Conservation (phyloP, 2,888 invertebrate genomes). For the Trichogramma dendrolimi region DNA sequence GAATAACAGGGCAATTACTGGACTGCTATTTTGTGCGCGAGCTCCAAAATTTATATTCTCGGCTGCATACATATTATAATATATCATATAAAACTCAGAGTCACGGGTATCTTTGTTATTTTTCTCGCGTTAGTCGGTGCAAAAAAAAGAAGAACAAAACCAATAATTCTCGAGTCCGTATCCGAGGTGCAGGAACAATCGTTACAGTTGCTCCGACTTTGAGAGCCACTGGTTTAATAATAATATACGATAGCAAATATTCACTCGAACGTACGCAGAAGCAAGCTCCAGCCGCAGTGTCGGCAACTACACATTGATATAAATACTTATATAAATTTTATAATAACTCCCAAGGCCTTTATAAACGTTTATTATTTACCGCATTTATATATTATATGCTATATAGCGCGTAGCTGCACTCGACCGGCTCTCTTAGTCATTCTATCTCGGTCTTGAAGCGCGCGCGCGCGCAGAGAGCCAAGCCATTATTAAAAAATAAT, state of each 20-base stretch:
- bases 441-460: no score
- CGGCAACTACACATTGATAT: constrained; percentile 4
- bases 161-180: no score
- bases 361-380: constrained; percentile 53
- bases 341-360: constrained; percentile 52
- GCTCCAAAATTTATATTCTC: no score
- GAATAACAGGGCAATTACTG: constrained; percentile 44
- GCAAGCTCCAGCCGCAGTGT: constrained; percentile 19
- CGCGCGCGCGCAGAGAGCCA: background rate
- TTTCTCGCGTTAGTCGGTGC: no score
- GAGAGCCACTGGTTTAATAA: constrained; percentile 52
- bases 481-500: constrained; percentile 50
- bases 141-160: no score
- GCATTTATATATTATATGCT: constrained; percentile 33
- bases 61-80: no score
- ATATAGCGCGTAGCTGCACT: no score
- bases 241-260: constrained; percentile 52
- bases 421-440: no score
- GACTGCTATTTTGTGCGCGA: no score
- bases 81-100: no score
- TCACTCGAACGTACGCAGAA: constrained; percentile 50
- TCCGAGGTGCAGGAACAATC: background rate
- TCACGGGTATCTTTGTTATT: no score
- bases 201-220: constrained; percentile 32
- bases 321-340: constrained; percentile 46